Evolutionary conservation across 1,140 invertebrate genomes (phyloP), one percentile per base, ranked within the genome.

Genomic region (Heliconius melpomene): DNA sequence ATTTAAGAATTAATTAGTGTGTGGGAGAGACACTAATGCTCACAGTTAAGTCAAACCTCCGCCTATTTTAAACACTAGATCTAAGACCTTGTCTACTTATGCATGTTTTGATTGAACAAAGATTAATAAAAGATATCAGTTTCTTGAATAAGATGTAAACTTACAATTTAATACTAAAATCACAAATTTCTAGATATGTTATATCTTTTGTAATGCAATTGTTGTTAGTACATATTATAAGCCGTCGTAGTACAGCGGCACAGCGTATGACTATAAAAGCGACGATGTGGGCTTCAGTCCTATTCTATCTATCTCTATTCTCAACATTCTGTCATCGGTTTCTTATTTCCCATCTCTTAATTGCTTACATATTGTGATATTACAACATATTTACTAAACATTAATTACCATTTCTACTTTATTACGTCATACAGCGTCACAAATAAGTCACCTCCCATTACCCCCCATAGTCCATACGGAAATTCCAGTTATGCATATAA

Each of bases 1-100:
- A 50, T 77, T 71, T 38, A 66, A 71, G 13, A 71, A 77, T 77
- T 77, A 77, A 77, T 77, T 71, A 38, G 50, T 70, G 60, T 77
- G 52, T 75, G 38, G 20, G 66, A 38, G 60, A 29, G 75, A 77
- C 60, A 70, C 66, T 77, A 70, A 70, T 71, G n/a, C 20, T 38
- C 57, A 77, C 60, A 50, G 75, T 76, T 40, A 40, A 46, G 38
- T 71, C 40, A 77, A 54, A 16, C 66, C 66, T 66, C 54, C 29
- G 66, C 60, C 60, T 70, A 70, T 71, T 77, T 77, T 70, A n/a
- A 66, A 29, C 60, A 66, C 60, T 66, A 9, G 23, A 29, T 66
- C 3, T 66, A 66, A 66, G n/a, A 13, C 13, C 26, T 6, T 26
- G 23, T 26, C 26, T 66, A 7, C 11, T 29, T 66, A 66, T 29